Evolutionary conservation across 1,140 invertebrate genomes (phyloP).

Genomic region (Nasonia giraulti): DNA sequence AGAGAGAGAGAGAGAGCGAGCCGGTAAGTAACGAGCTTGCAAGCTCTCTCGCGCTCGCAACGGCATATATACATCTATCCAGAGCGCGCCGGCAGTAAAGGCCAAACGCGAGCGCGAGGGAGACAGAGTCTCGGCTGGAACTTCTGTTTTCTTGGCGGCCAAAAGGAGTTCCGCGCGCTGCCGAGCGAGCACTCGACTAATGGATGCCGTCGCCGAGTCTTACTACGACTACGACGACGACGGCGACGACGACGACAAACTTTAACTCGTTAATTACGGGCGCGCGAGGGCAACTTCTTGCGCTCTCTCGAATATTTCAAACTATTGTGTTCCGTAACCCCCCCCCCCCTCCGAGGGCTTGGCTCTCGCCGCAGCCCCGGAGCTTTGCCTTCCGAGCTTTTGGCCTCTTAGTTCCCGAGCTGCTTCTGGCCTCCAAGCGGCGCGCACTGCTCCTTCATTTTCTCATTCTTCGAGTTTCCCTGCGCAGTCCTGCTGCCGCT

Average conservation of each 20-base stretch:
- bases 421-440: background rate
- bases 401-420: slow-evolving; percentile 1
- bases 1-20: slow-evolving; percentile 8
- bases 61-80: background rate
- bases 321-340: slow-evolving; percentile 74
- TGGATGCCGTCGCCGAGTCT: slow-evolving; percentile 70
- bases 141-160: slow-evolving; percentile 72
- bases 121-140: slow-evolving; percentile 40
- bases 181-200: slow-evolving; percentile 72
- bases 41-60: slow-evolving; percentile 28
- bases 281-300: slow-evolving; percentile 73
- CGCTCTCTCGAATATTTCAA: slow-evolving; percentile 72
- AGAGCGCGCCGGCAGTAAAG: slow-evolving; percentile 27
- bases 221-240: slow-evolving; percentile 58
- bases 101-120: slow-evolving; percentile 27
- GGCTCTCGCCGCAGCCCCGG: slow-evolving; percentile 43
- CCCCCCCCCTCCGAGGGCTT: slow-evolving; percentile 65
- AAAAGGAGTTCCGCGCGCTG: slow-evolving; percentile 70
- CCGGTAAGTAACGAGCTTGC: slow-evolving; percentile 52
- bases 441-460: slow-evolving; percentile 15
- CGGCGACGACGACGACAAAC: slow-evolving; percentile 72
- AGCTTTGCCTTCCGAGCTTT: slow-evolving; percentile 14
- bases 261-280: slow-evolving; percentile 76
- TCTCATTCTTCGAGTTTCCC: slow-evolving; percentile 5
- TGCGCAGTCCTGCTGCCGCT: background rate